Evolutionary conservation across 2,888 invertebrate species (phyloP), one percentile per base, ranked within the genome.

Genomic region (Oligia latruncula): DNA sequence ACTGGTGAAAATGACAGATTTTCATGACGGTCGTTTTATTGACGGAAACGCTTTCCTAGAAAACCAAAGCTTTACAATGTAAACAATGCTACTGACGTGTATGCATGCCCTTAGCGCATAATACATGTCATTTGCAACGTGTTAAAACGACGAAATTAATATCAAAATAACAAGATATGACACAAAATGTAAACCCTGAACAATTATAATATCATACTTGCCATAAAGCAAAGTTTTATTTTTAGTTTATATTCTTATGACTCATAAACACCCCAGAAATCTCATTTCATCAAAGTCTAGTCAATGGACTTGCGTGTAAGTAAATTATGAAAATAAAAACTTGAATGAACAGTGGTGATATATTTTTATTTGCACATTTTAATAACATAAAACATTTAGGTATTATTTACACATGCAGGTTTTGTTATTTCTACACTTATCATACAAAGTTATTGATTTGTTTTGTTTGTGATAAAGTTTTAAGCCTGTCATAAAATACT

Each of bases 221-320:
- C 93, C 93, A 92, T 91, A 89, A 84, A 81, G 84, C 76, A 85
- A 87, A 80, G 78, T 83, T 90, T 90, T 90, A 81, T 88, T 89
- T 90, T 89, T 81, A 89, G 86, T 91, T 90, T 79, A 77, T 80
- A 72, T 71, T 76, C 79, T 81, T 55, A 80, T 77, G 78, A 85
- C 74, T 85, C 82, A 78, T 88, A 78, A 79, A 80, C 52, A 86
- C 83, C 86, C 83, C 72, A 81, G 88, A 86, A 91, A 92, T 92
- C 91, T 91, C 91, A 89, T 90, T 90, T 91, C 86, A 84, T 90
- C 87, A 89, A 88, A 86, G 91, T 92, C 93, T 93, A 93, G 93
- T 93, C 93, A 93, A 88, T 88, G 90, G 92, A 93, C 92, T 90
- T 90, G 91, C 90, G 91, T 92, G 90, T 93, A 92, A 91, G 91